A percentile compares a stretch with the other conserved stretches of the same genome.
These are phyloP conservation scores for Mystacides longicornis DNA, from an alignment of 2,888 invertebrate genomes.

Conservation along the genomic window DNA sequence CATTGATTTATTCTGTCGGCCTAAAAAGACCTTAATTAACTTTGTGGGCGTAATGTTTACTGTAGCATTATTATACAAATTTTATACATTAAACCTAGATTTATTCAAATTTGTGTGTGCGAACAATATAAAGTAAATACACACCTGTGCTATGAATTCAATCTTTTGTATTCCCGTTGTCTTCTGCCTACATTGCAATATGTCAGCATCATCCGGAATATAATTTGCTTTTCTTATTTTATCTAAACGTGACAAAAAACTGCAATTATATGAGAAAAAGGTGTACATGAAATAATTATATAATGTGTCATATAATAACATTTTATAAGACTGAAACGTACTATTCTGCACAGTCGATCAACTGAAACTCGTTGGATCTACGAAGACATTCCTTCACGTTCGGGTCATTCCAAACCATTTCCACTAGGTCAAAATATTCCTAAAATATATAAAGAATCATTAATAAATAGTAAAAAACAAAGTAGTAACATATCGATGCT, in stretches of 20 bases:
- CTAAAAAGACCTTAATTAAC: too few species aligned
- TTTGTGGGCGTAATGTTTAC: too few species aligned
- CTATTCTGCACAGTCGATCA: slow-evolving; percentile 79
- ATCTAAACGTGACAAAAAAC: slow-evolving; percentile 67
- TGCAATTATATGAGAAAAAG: slow-evolving; percentile 34
- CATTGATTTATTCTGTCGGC: background rate
- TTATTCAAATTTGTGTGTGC: too few species aligned
- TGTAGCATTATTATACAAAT: too few species aligned
- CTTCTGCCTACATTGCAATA: slow-evolving; percentile 65
- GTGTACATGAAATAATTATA: background rate
- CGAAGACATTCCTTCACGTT: slow-evolving; percentile 63
- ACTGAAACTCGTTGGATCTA: slow-evolving; percentile 68
- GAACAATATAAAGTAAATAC: too few species aligned
- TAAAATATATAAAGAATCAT: slow-evolving; percentile 33
- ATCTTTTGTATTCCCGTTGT: slow-evolving; percentile 70
- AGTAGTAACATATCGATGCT: background rate
- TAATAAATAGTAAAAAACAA: background rate
- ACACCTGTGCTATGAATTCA: slow-evolving; percentile 60
- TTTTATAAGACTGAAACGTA: slow-evolving; percentile 42
- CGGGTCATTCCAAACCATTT: slow-evolving; percentile 60
- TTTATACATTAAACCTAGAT: too few species aligned
- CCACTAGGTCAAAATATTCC: slow-evolving; percentile 66
- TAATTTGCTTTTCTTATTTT: slow-evolving; percentile 57
- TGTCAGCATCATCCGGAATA: slow-evolving; percentile 67
- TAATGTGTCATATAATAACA: background rate